phyloP scores from a whole-genome alignment of 2,113 vertebrate species.

The Camelus bactrianus region DNA sequence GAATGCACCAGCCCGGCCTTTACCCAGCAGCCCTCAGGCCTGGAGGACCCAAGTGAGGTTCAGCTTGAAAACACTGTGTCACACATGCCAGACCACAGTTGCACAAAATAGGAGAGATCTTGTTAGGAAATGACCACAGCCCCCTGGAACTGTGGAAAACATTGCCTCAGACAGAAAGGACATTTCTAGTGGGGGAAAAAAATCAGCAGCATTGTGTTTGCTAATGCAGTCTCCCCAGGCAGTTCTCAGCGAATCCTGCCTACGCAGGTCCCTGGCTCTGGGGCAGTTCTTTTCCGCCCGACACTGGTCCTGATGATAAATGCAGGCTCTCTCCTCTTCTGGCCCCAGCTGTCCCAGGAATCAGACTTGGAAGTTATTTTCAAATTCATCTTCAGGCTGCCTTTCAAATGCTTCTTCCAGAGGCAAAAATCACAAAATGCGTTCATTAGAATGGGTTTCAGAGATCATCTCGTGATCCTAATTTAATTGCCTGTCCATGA shows the following conservation, averaged over 20 bases:
- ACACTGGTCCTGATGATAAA: slow-evolving; percentile 45
- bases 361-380: slow-evolving; percentile 53
- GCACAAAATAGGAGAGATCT: slow-evolving; percentile 78
- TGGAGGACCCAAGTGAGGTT: background rate
- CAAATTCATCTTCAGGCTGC: slow-evolving; percentile 46
- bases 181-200: slow-evolving; percentile 78
- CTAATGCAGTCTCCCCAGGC: slow-evolving; percentile 59
- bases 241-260: background rate
- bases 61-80: slow-evolving; percentile 53
- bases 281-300: slow-evolving; percentile 33
- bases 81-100: slow-evolving; percentile 79
- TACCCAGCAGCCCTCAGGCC: background rate
- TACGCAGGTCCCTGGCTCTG: background rate
- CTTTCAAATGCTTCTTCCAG: slow-evolving; percentile 40
- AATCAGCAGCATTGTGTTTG: slow-evolving; percentile 75
- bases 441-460: background rate
- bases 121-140: slow-evolving; percentile 77
- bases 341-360: slow-evolving; percentile 36
- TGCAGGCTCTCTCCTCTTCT: slow-evolving; percentile 40
- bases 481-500: background rate
- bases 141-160: slow-evolving; percentile 80
- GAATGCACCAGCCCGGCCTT: background rate
- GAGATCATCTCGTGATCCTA: background rate
- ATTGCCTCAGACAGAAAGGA: slow-evolving; percentile 75
- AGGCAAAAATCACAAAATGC: slow-evolving; percentile 40